Conservation (phyloP, 2,113 vertebrate species). For the Phyllostomus hastatus region DNA sequence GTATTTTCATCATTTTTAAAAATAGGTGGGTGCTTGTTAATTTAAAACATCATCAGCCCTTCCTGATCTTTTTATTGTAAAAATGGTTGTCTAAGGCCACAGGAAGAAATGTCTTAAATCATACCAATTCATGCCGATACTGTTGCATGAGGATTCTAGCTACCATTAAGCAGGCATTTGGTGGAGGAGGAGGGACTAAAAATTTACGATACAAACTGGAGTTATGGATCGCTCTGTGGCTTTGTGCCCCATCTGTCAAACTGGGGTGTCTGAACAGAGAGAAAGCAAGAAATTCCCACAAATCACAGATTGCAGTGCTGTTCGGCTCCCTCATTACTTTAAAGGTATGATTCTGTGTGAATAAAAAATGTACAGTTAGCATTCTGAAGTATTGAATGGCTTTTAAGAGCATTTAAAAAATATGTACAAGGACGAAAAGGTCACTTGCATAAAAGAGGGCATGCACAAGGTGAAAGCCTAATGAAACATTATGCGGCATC, state of each 20-base stretch:
- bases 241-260: constrained; percentile 84
- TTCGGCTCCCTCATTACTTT: constrained; percentile 74
- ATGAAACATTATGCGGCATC: constrained; percentile 86
- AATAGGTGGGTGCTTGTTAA: background rate
- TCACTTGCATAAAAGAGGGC: constrained; percentile 83
- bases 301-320: constrained; percentile 77
- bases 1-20: background rate
- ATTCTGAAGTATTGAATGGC: constrained; percentile 82
- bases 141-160: constrained; percentile 40
- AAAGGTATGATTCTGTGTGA: constrained; percentile 77
- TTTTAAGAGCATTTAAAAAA: constrained; percentile 87
- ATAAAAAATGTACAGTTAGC: constrained; percentile 82
- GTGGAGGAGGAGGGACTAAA: constrained; percentile 73
- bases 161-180: constrained; percentile 74
- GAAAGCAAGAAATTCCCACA: constrained; percentile 79
- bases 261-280: constrained; percentile 78
- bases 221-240: constrained; percentile 74
- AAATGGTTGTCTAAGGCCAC: constrained; percentile 37
- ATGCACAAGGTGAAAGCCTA: constrained; percentile 87
- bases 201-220: constrained; percentile 74
- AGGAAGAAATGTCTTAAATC: constrained; percentile 47
- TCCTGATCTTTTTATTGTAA: background rate
- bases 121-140: constrained; percentile 46
- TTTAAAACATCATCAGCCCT: constrained; percentile 20
- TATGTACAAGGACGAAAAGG: constrained; percentile 82